These are phyloP conservation scores for Toxonevra muliebris DNA, from an alignment of 2,888 invertebrate genomes.

Conservation along the genomic window DNA sequence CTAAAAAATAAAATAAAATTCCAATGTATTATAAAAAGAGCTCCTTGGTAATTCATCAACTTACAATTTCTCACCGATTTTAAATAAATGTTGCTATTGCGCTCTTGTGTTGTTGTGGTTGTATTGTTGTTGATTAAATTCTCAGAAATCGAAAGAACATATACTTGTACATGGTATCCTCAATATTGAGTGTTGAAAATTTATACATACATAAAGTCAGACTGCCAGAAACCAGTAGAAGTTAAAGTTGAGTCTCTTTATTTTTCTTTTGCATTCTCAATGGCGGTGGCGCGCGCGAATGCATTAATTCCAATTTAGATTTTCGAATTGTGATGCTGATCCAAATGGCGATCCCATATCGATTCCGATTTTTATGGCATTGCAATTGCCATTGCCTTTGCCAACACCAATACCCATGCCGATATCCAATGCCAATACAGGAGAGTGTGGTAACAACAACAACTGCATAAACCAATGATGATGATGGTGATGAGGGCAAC, in stretches of 20 bases:
- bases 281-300: not conserved
- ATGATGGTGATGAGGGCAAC: not conserved
- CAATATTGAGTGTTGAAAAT: not conserved
- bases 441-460: not conserved
- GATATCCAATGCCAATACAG: not conserved
- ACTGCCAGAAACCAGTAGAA: too few relatives aligned
- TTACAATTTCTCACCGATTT: too few relatives aligned
- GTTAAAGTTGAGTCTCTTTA: not conserved
- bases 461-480: constrained; percentile 2
- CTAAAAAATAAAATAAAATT: too few relatives aligned
- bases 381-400: too few relatives aligned
- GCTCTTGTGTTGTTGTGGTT: not conserved
- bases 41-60: too few relatives aligned
- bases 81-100: not conserved
- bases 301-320: constrained; percentile 5
- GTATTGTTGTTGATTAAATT: constrained; percentile 5
- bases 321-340: not conserved
- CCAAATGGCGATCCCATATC: too few relatives aligned
- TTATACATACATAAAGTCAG: not conserved
- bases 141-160: constrained; percentile 1
- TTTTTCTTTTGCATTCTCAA: not conserved
- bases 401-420: too few relatives aligned
- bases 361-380: too few relatives aligned
- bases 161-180: not conserved
- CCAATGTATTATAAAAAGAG: too few relatives aligned